These are phyloP conservation scores for Rhabdomys pumilio DNA, from an alignment of 2,797 vertebrate species.

Conservation along the genomic window DNA sequence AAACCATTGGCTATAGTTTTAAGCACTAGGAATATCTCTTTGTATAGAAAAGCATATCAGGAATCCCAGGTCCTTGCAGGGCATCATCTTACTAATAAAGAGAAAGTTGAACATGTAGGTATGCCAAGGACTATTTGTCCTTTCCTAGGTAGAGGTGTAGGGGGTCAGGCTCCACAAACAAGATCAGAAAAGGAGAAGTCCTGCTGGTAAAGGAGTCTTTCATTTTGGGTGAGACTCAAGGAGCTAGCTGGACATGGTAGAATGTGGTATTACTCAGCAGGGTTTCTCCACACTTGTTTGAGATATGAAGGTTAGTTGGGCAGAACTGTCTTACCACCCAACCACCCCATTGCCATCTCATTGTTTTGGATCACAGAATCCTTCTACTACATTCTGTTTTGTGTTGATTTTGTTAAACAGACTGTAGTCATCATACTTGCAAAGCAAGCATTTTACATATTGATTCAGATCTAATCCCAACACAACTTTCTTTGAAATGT, in stretches of 20 bases:
- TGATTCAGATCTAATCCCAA: neutral
- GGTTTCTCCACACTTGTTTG: neutral
- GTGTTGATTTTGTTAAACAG: neutral
- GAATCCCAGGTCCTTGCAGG: neutral
- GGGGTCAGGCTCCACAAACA: neutral
- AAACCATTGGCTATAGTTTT: neutral
- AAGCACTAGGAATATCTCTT: too few species aligned
- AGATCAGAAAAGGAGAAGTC: neutral
- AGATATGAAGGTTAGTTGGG: neutral
- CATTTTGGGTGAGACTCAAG: neutral
- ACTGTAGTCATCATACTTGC: neutral
- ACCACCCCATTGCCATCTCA: neutral
- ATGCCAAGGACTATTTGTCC: neutral
- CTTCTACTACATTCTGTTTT: neutral
- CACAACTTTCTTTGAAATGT: neutral
- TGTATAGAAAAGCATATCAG: neutral
- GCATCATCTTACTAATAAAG: neutral
- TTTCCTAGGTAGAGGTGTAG: neutral
- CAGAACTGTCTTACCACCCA: neutral
- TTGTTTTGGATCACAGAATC: neutral
- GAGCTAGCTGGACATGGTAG: neutral
- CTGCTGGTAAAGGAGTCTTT: neutral
- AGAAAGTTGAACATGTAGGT: neutral
- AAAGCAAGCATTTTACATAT: neutral
- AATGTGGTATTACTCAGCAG: neutral